Evolutionary conservation across 2,797 vertebrate genomes (phyloP).

Genomic region (Scyliorhinus canicula): DNA sequence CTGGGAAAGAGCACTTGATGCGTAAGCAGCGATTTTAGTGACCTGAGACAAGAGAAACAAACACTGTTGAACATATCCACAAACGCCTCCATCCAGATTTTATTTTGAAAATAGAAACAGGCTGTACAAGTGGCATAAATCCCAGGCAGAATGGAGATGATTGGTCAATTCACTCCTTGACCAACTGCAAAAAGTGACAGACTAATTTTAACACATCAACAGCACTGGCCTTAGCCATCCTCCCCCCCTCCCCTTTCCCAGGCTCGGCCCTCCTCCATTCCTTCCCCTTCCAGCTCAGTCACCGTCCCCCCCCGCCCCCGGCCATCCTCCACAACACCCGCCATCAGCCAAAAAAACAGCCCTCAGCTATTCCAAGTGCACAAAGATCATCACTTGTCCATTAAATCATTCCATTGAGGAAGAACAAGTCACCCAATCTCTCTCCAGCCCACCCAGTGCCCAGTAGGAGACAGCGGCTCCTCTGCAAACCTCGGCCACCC

Average conservation of each 20-base stretch:
- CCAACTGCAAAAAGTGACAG: not conserved
- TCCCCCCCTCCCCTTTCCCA: not conserved
- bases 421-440: not conserved
- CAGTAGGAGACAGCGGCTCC: not conserved
- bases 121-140: no score
- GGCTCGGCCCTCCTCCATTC: no score
- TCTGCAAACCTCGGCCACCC: not conserved
- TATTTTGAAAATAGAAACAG: not conserved
- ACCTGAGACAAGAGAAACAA: slow-evolving; percentile 59
- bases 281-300: no score
- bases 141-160: not conserved
- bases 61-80: not conserved
- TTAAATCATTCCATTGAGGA: not conserved
- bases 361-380: not conserved
- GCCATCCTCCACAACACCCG: no score
- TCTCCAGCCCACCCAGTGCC: no score
- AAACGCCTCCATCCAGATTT: not conserved
- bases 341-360: not conserved
- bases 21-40: slow-evolving; percentile 88
- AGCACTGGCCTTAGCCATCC: no score
- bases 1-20: slow-evolving; percentile 94
- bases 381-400: no score
- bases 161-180: not conserved
- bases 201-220: not conserved
- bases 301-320: no score